Evolutionary conservation across 2,888 invertebrate species (phyloP).

Genomic region (Salpingus planirostris): DNA sequence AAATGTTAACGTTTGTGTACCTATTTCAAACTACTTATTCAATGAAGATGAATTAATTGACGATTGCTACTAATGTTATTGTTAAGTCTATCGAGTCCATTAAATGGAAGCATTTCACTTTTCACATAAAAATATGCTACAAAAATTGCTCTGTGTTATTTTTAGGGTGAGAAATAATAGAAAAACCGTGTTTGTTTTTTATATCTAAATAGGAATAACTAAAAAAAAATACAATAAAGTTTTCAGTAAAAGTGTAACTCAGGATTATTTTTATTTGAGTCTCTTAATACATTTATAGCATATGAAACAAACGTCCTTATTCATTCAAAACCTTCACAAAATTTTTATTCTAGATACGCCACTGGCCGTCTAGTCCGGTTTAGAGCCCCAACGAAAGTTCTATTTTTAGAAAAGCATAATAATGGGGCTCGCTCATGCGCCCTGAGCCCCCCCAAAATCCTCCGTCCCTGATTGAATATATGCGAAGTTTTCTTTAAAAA

Average conservation of each 20-base stretch:
- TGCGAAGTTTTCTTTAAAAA: no score
- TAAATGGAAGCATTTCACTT: constrained; percentile 39
- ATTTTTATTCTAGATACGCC: no score
- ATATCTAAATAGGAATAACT: constrained; percentile 53
- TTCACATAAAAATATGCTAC: constrained; percentile 25
- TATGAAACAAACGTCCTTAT: no score
- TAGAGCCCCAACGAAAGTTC: no score
- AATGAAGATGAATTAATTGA: neutral
- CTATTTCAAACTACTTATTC: constrained; percentile 5
- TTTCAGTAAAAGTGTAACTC: constrained; percentile 40
- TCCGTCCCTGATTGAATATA: no score
- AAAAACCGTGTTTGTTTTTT: constrained; percentile 54
- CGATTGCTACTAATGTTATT: neutral
- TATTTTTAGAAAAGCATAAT: no score
- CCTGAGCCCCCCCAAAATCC: no score
- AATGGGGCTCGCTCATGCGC: no score
- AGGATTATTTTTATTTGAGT: constrained; percentile 8
- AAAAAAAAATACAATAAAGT: constrained; percentile 42
- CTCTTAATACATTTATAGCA: constrained; percentile 12
- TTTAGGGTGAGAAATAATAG: constrained; percentile 40
- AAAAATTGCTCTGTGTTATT: constrained; percentile 47
- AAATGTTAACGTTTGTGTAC: constrained; percentile 22
- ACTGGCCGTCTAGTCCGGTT: no score
- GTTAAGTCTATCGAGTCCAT: constrained; percentile 19
- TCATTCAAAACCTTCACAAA: no score